Conservation (phyloP, 2,797 vertebrate genomes). For the Simalia tracyae region DNA sequence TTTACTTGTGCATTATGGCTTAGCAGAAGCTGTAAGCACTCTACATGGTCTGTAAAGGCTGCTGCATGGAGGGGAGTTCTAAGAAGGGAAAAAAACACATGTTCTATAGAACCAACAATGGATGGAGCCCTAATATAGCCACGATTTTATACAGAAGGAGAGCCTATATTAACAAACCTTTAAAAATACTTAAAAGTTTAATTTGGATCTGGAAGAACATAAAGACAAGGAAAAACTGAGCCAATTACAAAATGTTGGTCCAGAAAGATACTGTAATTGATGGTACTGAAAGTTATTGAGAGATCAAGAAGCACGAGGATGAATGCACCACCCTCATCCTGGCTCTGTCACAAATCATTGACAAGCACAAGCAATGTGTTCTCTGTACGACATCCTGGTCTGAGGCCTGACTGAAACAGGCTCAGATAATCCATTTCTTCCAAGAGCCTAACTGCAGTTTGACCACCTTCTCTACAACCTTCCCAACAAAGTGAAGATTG, state of each 20-base stretch:
- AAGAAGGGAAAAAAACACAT: conserved; percentile 12
- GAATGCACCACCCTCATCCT: not conserved
- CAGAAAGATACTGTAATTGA: not conserved
- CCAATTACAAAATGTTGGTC: not conserved
- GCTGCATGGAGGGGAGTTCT: conserved; percentile 96
- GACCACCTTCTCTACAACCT: not conserved
- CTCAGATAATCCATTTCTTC: not conserved
- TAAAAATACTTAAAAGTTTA: not conserved
- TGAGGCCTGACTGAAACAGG: not conserved
- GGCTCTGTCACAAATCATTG: not conserved
- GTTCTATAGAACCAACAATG: not conserved
- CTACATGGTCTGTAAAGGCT: conserved; percentile 95
- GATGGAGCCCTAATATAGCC: not conserved
- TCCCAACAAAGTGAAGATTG: not conserved
- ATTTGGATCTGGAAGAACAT: not conserved
- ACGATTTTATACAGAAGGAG: not conserved
- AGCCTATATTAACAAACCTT: not conserved
- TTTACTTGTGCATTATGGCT: conserved; percentile 96
- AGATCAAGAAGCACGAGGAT: not conserved
- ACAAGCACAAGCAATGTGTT: not conserved
- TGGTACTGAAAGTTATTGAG: not conserved
- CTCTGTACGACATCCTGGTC: not conserved
- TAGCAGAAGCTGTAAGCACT: conserved; percentile 96
- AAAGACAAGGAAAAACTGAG: not conserved
- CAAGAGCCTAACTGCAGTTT: not conserved